Base-by-base conservation (phyloP, 1,140 invertebrate genomes). In the Battus philenor region DNA sequence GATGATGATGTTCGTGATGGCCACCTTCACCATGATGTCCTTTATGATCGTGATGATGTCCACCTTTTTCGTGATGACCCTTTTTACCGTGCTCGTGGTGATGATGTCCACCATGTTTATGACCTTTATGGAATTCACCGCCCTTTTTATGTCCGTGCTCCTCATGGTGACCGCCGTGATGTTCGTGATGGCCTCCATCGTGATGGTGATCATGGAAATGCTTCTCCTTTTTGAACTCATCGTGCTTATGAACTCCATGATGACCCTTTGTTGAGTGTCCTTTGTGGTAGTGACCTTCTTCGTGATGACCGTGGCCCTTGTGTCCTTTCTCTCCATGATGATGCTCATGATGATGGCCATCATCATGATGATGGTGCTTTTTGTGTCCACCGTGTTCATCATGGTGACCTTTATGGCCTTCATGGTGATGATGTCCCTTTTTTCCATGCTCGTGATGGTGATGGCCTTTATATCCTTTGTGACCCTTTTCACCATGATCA, bases 201-300 rank as follows among this genome's bases (percentile, higher is more conserved):
- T 93, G 90, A 59, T 88, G 89, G 47, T 94, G 90, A 27, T 94
- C 92, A 56, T 94, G 94, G 80, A 93, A 93, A 24, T 83, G 78
- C 43, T 83, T 83, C 32, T 83, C 78, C 27, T 83, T 83, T 50
- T 83, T 83, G 44, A 90, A 93, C 68, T 94, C 93, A 54, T 94
- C 92, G 27, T 77, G 69, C 57, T 93, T 93, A 67, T 93, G 91
- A 11, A 91, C 90, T 50, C 91, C 92, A 59, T 93, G 91, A 54
- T 93, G 92, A 46, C 92, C 93, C 6, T 92, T 92, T 16, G 89
- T 92, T 1, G 91, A 91, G 66, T 94, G 92, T 0, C 92, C 93
- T 41, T 94, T 93, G 50, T 93, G 93, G 62, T 93, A 90, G 27
- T 90, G 49, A 74, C 89, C 84, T 32, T 88, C 76, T 56, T 90